Evolutionary conservation across 2,113 vertebrate species (phyloP), one percentile per base, ranked within the genome.

Genomic region (Phaetusa simplex): DNA sequence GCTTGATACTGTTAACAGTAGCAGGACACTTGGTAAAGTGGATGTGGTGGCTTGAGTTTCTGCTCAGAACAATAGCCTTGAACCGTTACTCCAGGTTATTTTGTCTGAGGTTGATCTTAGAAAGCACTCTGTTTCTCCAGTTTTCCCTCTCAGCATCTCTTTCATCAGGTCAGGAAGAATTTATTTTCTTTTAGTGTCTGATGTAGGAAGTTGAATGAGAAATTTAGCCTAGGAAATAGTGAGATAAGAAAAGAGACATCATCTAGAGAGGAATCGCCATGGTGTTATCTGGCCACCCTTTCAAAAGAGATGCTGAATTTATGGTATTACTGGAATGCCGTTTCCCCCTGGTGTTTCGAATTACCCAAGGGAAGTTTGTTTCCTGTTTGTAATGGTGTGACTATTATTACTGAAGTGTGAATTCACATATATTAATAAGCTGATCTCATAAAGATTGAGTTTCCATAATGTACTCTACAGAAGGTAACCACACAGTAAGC

Each of bases 301-400:
- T 69, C 4, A 6, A 69, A 72, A 61, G 83, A 26, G 42, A 55
- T 84, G 47, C 0, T 1, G 24, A 55, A 16, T 70, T 76, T 8
- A 8, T 17, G 4, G 15, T 61, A 6, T 47, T 18, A n/a, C 29
- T 45, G 49, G 76, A 95, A 81, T 76, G 45, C 36, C 0, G 0
- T 30, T 82, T 85, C 38, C 29, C 36, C 6, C 22, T 16, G 2
- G 7, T 69, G 86, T 65, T 92, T 70, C 11, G 3, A 8, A 67
- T 88, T 71, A 53, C 69, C 30, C 19, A 45, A 45, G 32, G 76
- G 43, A 80, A 73, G 36, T 56, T 90, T n/a, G 22, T 36, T 80
- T 90, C 92, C 66, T 80, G 4, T 73, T 95, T 86, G 49, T 49
- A 69, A 19, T 4, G 3, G 52, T 55, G 34, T 73, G 71, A 47